Evolutionary conservation across 2,113 vertebrate species (phyloP), one percentile per base, ranked within the genome.

Genomic region (Oncorhynchus keta): DNA sequence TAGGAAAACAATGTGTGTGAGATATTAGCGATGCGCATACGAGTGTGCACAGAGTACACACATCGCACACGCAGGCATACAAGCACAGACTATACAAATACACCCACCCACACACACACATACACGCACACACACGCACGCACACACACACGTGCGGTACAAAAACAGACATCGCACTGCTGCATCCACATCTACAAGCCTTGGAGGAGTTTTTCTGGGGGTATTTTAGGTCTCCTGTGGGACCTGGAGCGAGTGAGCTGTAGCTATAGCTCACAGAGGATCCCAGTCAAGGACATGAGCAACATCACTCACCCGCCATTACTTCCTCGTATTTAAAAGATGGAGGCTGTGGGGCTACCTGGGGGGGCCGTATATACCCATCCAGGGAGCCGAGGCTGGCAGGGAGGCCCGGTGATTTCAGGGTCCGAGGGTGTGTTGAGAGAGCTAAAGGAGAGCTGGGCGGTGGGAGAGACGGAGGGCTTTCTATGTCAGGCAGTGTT

Each of bases 251-350:
- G 88, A 85, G 86, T 86, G 87, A 90, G 87, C 84, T 87, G 90
- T 88, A 80, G 85, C 89, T 86, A 85, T 72, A 76, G 87, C 84
- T 85, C 87, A 88, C 90, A 82, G 83, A 89, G 87, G 87, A 89
- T 84, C 86, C 87, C 80, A 87, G 90, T 88, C 92, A 93, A 93
- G 92, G 92, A 91, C 90, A 85, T 75, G 13, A 80, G 83, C 82
- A 84, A 83, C 90, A 92, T 93, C 90, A 90, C 85, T 93, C 90
- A 91, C 77, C 69, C 67, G 76, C 87, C 81, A 87, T 92, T 90
- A 92, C 89, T 90, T 87, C 83, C 89, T 86, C 89, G 87, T 89
- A 90, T 91, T 91, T 89, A 92, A 45, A 90, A 90, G 87, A 86
- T 83, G 64, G 77, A 77, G 80, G 79, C 74, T 48, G 71, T 3